phyloP scores from a whole-genome alignment of 2,797 vertebrate species.

The Oreochromis mossambicus region DNA sequence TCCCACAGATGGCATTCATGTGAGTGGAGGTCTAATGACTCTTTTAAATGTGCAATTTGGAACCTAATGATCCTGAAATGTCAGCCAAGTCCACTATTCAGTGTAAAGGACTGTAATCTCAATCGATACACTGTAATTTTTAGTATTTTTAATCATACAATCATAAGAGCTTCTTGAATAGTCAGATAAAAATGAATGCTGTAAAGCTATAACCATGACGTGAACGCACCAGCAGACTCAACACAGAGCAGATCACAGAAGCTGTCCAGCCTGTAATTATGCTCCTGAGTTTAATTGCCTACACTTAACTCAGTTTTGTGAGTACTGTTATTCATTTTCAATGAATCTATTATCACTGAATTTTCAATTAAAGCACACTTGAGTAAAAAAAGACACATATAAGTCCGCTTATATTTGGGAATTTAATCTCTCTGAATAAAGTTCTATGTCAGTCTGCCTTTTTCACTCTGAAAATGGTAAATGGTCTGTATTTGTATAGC shows the following conservation, averaged over 20 bases:
- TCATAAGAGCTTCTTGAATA: background rate
- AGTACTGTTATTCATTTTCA: background rate
- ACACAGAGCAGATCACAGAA: background rate
- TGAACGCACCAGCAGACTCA: background rate
- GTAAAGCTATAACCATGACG: background rate
- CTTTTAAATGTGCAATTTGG: background rate
- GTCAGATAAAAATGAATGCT: background rate
- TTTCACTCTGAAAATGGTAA: conserved; percentile 17
- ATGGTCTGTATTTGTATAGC: too few species aligned
- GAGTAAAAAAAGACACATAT: background rate
- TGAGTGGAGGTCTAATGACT: background rate
- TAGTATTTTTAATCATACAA: background rate
- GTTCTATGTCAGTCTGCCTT: conserved; percentile 35
- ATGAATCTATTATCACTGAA: background rate
- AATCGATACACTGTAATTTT: background rate
- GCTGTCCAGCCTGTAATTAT: background rate
- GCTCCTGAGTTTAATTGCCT: background rate
- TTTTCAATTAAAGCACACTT: background rate
- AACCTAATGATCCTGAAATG: background rate
- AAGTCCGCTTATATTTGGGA: background rate
- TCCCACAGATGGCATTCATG: background rate
- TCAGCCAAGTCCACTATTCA: background rate
- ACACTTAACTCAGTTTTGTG: background rate
- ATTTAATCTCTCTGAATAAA: background rate
- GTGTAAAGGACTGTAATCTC: background rate